Conservation (phyloP, 2,797 vertebrate species). For the Xenopus petersii region DNA sequence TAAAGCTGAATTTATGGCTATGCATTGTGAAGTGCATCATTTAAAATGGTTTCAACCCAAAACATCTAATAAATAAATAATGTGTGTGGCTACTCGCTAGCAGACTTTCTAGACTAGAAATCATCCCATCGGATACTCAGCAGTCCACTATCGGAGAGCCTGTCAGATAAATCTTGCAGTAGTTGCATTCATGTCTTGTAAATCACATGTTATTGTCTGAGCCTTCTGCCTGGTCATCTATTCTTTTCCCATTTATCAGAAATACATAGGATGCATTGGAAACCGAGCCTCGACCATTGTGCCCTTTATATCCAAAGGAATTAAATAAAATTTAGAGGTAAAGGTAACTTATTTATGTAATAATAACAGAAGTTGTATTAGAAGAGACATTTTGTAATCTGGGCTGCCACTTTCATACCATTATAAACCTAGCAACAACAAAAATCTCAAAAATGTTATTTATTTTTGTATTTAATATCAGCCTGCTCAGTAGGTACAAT, state of each 20-base stretch:
- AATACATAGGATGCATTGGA: slow-evolving; percentile 75
- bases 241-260: slow-evolving; percentile 95
- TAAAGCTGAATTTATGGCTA: slow-evolving; percentile 75
- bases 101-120: slow-evolving; percentile 86
- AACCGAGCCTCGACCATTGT: slow-evolving; percentile 63
- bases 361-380: too few species aligned
- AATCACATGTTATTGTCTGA: slow-evolving; percentile 96
- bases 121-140: slow-evolving; percentile 90
- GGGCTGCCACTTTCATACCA: too few species aligned
- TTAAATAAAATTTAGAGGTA: slow-evolving; percentile 52
- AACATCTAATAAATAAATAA: slow-evolving; percentile 97
- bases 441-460: too few species aligned
- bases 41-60: slow-evolving; percentile 86
- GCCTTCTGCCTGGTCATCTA: slow-evolving; percentile 94
- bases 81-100: slow-evolving; percentile 78
- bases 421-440: too few species aligned
- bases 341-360: too few species aligned
- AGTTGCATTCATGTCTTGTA: slow-evolving; percentile 94
- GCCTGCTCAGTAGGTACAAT: too few species aligned
- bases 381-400: too few species aligned
- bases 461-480: too few species aligned
- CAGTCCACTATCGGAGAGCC: slow-evolving; percentile 79
- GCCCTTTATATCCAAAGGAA: slow-evolving; percentile 59
- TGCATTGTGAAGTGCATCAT: slow-evolving; percentile 80
- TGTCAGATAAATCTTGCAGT: slow-evolving; percentile 93